Evolutionary conservation across 2,113 vertebrate genomes (phyloP), one percentile per base, ranked within the genome.

Genomic region (Acanthochromis polyacanthus): DNA sequence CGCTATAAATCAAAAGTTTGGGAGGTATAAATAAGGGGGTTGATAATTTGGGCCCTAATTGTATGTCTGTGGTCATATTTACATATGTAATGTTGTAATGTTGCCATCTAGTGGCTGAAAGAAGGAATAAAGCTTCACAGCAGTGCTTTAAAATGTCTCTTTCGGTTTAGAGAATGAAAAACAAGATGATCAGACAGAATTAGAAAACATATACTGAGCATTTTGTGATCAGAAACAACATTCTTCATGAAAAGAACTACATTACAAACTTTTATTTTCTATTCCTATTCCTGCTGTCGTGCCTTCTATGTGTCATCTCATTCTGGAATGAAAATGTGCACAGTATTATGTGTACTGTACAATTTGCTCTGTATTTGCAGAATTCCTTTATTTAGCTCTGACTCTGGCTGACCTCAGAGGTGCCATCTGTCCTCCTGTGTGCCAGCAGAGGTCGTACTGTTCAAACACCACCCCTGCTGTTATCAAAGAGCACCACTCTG

Each of bases 381-480:
- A 64, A 50, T 80, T 76, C 57, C 82, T 87, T 76, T 57, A 81
- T 84, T 77, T 76, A 83, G 62, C 32, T 12, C 8, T 9, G 82
- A 78, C 60, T 67, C 23, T 52, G 38, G n/a, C 14, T 86, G 83
- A 81, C 60, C 81, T 23, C 57, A 2, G 64, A 71, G 65, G 56
- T 74, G 14, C 89, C 87, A 91, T 91, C 84, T 91, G 89, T 85
- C 65, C 78, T 14, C 48, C 60, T 65, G 77, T 19, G 43, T 85
- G 74, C 80, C 70, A 45, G 66, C 3, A 75, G 88, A 81, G 77
- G 80, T 64, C 57, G 14, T 25, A 22, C 67, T 57, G 81, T 62
- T 66, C 38, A 2, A 71, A 75, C 71, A 64, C 57, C 2, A 48
- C 10, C 52, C 68, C 66, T 23, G 64, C 82, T 81, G 80, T 48